Conservation (phyloP, 2,113 vertebrate genomes). For the Himantopus leucocephalus region DNA sequence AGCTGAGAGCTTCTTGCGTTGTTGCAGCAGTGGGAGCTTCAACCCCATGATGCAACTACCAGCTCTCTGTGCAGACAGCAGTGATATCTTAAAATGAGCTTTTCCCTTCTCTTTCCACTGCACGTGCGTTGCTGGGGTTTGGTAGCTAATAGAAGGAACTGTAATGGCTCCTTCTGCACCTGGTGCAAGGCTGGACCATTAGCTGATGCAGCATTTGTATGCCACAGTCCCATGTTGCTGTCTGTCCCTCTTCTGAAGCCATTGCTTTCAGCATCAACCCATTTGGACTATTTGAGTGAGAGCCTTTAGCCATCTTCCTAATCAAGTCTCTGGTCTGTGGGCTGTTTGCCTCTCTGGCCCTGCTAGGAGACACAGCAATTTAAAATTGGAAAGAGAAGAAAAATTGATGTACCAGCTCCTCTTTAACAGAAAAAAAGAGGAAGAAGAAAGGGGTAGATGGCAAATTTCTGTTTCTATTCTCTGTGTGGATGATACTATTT, state of each 20-base stretch:
- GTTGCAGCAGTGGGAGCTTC: rapidly evolving
- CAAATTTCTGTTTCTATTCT: background rate
- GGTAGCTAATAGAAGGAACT: background rate
- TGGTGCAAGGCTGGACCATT: background rate
- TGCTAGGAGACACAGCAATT: background rate
- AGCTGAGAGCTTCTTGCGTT: background rate
- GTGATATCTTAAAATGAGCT: background rate
- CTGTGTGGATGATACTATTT: background rate
- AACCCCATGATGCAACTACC: rapidly evolving
- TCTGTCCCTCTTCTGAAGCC: background rate
- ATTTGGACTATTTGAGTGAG: rapidly evolving
- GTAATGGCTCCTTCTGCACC: background rate
- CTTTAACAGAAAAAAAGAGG: background rate
- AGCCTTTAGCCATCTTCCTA: background rate
- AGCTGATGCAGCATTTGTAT: background rate
- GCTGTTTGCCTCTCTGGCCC: background rate
- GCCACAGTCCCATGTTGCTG: background rate
- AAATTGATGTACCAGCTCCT: background rate
- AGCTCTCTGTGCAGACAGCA: background rate
- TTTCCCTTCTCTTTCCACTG: background rate
- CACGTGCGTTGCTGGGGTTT: background rate
- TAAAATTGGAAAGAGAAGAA: background rate
- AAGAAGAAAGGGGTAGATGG: background rate
- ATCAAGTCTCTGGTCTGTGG: background rate
- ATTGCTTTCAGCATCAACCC: background rate